phyloP scores from a whole-genome alignment of 2,113 vertebrate genomes.

The Heterotilapia buettikoferi region DNA sequence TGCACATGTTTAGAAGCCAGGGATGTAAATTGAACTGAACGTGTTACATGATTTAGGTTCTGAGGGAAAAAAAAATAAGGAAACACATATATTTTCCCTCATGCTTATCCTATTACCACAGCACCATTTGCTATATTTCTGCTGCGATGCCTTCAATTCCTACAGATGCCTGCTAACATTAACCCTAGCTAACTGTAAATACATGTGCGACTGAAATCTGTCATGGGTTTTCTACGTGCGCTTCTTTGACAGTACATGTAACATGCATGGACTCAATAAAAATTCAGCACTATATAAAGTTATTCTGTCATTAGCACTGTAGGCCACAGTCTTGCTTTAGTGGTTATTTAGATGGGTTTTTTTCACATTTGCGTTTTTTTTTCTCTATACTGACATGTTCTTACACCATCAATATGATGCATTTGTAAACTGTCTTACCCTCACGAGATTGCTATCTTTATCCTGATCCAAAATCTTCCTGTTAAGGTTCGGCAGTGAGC shows the following conservation, averaged over 20 bases:
- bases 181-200: neutral
- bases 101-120: neutral
- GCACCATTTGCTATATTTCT: neutral
- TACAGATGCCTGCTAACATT: neutral
- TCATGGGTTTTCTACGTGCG: neutral
- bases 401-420: neutral
- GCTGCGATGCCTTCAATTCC: neutral
- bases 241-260: neutral
- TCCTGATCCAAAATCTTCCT: neutral
- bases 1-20: neutral
- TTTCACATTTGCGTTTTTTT: rapidly evolving
- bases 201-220: neutral
- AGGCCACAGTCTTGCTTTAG: neutral
- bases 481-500: neutral
- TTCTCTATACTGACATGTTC: neutral
- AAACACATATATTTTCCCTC: neutral
- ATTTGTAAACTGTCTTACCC: neutral
- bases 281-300: neutral
- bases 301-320: neutral
- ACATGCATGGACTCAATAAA: neutral
- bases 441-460: neutral
- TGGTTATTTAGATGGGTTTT: neutral
- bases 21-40: neutral
- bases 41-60: neutral
- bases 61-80: neutral